Evolutionary conservation across 2,888 invertebrate species (phyloP).

Genomic region (Microctonus aethiopoides): DNA sequence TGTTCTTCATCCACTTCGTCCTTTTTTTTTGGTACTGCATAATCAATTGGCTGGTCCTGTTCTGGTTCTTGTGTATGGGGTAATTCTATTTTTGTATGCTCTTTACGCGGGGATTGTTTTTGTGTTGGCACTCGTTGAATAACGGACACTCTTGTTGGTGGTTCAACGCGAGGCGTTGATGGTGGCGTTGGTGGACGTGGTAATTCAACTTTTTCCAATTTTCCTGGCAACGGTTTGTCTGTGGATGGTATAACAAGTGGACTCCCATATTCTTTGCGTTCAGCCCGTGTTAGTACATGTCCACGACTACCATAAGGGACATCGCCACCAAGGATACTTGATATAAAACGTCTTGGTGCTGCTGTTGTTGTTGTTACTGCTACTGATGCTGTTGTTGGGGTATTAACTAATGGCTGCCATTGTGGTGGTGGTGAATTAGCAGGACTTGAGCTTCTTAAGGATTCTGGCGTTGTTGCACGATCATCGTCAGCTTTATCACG

Average conservation of each 20-base stretch:
- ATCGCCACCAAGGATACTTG: conserved; percentile 84
- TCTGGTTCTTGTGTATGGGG: conserved; percentile 65
- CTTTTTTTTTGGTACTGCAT: conserved; percentile 85
- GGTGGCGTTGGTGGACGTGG: conserved; percentile 71
- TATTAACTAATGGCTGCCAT: conserved; percentile 55
- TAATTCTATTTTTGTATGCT: conserved; percentile 61
- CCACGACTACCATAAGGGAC: conserved; percentile 84
- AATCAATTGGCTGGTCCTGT: conserved; percentile 90
- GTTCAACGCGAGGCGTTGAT: conserved; percentile 72
- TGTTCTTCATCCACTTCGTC: conserved; percentile 76
- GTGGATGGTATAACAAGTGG: conserved; percentile 72
- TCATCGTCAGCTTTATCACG: conserved; percentile 65
- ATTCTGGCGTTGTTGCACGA: conserved; percentile 63
- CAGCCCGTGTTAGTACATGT: conserved; percentile 83
- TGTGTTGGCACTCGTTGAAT: conserved; percentile 81
- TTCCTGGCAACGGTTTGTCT: conserved; percentile 74
- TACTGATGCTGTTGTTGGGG: conserved; percentile 46
- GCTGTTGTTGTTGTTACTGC: conserved; percentile 63
- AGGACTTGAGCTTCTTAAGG: conserved; percentile 58
- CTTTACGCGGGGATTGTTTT: conserved; percentile 56
- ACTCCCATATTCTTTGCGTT: conserved; percentile 78
- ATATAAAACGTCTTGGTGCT: conserved; percentile 77
- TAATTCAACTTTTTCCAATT: conserved; percentile 63
- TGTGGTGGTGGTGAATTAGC: conserved; percentile 60
- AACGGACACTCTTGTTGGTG: conserved; percentile 80